Base-by-base conservation (phyloP, 2,113 vertebrate genomes). In the Bostrychus sinensis region DNA sequence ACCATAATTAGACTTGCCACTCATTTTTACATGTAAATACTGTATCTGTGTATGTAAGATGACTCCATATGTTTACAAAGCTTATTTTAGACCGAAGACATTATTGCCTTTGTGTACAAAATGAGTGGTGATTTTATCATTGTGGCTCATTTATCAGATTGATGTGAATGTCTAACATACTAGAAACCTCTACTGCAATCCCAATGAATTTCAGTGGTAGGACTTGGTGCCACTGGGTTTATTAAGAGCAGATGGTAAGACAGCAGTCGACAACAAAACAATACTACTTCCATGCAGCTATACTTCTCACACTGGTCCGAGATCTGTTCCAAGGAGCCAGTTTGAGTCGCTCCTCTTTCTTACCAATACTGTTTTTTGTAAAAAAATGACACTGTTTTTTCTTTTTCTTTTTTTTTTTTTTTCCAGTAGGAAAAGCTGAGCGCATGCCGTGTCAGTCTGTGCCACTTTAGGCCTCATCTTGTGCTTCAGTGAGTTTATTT, bases 291-390 rank as follows among this genome's bases (percentile, higher is more conserved):
- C 82, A 85, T 60, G 78, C 83, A 84, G 72, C 65, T 86, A 78
- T 42, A 71, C 68, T 65, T 48, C 51, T 56, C 61, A 67, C 11
- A 10, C 56, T 23, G 30, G 57, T 66, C 75, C 66, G 68, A 30
- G 41, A 74, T 67, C 54, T 45, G 62, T 71, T 56, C 26, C 48
- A n/a, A 10, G 64, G 72, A 56, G 59, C 61, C 37, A 1, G 62
- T 88, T 88, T 82, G 63, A 78, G 78, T 62, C 55, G 56, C 75
- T 82, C 66, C 85, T 72, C 62, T 86, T 87, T 89, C 69, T 77
- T 80, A 87, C 64, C 1, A 70, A 68, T 66, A 56, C 43, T 32
- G 10, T 82, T 84, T 89, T 84, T 48, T 25, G 2, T 48, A 67
- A 86, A 84, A 64, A 72, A n/a, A 60, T 23, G 32, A 78, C 41